These are phyloP conservation scores for Brachyptera putata DNA, from an alignment of 2,888 invertebrate species.

Conservation along the genomic window DNA sequence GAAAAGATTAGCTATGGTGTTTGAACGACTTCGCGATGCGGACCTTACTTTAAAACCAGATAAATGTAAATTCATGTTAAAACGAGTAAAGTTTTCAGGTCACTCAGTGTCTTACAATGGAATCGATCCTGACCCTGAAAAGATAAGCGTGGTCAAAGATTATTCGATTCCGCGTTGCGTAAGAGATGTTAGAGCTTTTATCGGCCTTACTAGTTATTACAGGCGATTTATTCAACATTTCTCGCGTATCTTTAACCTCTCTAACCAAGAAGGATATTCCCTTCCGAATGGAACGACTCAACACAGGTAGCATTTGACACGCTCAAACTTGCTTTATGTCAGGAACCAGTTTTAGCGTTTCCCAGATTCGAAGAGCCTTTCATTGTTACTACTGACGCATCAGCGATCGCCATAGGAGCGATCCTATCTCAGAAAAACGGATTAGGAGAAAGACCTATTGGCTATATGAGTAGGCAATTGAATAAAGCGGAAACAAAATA, in stretches of 20 bases:
- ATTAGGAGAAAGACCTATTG: conserved; percentile 23
- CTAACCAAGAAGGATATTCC: too few relatives aligned
- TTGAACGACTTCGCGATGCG: background rate
- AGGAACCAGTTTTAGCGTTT: background rate
- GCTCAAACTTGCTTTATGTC: background rate
- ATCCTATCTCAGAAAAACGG: conserved; percentile 24
- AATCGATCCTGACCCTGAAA: background rate
- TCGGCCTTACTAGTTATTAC: conserved; percentile 2
- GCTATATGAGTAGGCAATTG: conserved; percentile 22
- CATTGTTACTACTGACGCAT: conserved; percentile 24
- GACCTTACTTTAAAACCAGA: background rate
- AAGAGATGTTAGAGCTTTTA: background rate
- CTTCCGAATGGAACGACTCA: background rate
- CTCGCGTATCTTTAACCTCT: too few relatives aligned
- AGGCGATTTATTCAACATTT: background rate
- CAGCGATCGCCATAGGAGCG: conserved; percentile 26
- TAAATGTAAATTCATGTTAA: too few relatives aligned
- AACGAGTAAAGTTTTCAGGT: background rate
- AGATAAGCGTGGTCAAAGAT: too few relatives aligned
- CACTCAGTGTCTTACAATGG: background rate
- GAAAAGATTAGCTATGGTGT: background rate
- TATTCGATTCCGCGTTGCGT: background rate
- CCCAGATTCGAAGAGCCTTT: background rate
- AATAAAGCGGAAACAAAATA: conserved; percentile 16
- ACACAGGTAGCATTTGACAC: background rate